phyloP scores from a whole-genome alignment of 2,888 invertebrate species.

The Hirtodrosophila duncani region DNA sequence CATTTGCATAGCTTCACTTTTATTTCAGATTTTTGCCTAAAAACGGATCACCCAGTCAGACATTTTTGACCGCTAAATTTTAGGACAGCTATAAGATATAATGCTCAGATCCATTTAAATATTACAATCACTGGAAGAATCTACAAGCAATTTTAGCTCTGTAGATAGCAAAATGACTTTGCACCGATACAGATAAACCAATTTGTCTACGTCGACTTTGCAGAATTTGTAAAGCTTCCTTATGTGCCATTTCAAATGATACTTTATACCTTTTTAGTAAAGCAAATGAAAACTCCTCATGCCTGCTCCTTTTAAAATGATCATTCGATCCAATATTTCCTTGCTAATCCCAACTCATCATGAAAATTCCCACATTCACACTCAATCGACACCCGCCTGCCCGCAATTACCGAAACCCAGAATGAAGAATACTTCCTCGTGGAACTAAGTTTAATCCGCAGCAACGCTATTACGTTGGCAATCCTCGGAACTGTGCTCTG shows the following conservation, averaged over 20 bases:
- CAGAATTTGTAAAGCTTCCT: background rate
- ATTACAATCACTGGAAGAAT: too few species aligned
- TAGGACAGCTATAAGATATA: too few species aligned
- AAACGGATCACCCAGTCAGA: too few species aligned
- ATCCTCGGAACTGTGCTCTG: conserved; percentile 49
- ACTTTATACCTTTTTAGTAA: background rate
- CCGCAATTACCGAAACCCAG: background rate
- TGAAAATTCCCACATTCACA: background rate
- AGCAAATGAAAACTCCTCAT: background rate
- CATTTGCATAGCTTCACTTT: too few species aligned
- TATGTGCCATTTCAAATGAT: background rate
- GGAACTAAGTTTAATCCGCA: conserved; percentile 38
- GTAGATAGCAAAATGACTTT: too few species aligned
- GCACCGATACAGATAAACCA: too few species aligned
- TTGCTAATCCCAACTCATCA: background rate
- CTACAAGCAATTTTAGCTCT: too few species aligned
- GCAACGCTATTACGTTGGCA: too few species aligned
- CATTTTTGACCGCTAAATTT: too few species aligned
- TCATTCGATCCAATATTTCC: background rate
- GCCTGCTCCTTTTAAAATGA: conserved; percentile 14
- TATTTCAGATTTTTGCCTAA: too few species aligned
- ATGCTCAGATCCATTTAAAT: too few species aligned
- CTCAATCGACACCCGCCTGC: background rate
- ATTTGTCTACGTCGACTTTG: too few species aligned
- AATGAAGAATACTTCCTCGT: conserved; percentile 25